Conservation (phyloP, 2,888 invertebrate genomes). For the Hydroisotoma schaefferi region DNA sequence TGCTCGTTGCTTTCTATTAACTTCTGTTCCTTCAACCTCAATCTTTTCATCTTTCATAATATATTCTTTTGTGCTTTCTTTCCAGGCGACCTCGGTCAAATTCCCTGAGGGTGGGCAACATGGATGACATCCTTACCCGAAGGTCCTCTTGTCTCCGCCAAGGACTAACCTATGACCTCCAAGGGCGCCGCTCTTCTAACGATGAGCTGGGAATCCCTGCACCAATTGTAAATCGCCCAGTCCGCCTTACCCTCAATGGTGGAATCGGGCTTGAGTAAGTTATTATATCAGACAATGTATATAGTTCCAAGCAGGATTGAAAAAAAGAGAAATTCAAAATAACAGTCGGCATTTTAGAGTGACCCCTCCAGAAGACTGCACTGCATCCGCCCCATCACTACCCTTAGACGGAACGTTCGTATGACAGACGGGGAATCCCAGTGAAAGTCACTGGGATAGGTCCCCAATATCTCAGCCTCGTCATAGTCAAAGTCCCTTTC, state of each 20-base stretch:
- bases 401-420: slow-evolving; percentile 79
- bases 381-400: slow-evolving; percentile 41
- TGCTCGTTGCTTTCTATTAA: no score
- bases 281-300: no score
- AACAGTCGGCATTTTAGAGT: slow-evolving; percentile 57
- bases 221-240: slow-evolving; percentile 39
- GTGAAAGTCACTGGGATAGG: slow-evolving; percentile 13
- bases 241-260: slow-evolving; percentile 68
- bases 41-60: neutral
- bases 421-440: slow-evolving; percentile 64
- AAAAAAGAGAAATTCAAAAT: neutral
- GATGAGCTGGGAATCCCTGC: slow-evolving; percentile 44
- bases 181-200: slow-evolving; percentile 47
- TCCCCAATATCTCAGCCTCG: slow-evolving; percentile 15
- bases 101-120: slow-evolving; percentile 66
- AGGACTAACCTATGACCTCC: slow-evolving; percentile 66
- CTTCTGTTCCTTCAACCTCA: slow-evolving; percentile 5
- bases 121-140: slow-evolving; percentile 74
- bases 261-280: slow-evolving; percentile 67
- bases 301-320: no score
- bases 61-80: slow-evolving; percentile 7
- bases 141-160: slow-evolving; percentile 80
- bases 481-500: slow-evolving; percentile 19
- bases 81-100: slow-evolving; percentile 62
- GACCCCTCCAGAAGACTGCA: slow-evolving; percentile 64